Percentiles rank a stretch among this genome's conserved stretches.
Evolutionary conservation across 2,797 vertebrate species (phyloP).

Genomic region (Cossypha caffra): DNA sequence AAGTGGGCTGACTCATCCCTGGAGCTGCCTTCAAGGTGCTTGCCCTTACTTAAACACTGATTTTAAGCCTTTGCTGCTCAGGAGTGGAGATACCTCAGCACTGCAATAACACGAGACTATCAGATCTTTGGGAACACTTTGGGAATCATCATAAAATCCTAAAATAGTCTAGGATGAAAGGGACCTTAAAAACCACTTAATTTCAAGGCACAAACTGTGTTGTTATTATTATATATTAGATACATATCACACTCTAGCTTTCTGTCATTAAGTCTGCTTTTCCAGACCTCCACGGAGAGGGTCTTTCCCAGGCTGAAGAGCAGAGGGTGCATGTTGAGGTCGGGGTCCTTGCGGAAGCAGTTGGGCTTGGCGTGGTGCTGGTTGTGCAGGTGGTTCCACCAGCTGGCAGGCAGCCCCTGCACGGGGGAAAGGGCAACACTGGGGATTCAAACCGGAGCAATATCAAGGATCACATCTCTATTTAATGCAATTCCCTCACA

Average conservation of each 20-base stretch:
- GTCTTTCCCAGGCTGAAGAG: constrained; percentile 80
- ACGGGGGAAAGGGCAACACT: not conserved
- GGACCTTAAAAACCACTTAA: not conserved
- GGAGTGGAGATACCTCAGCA: not conserved
- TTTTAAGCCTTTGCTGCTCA: not conserved
- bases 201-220: not conserved
- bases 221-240: not conserved
- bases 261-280: not conserved
- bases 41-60: not conserved
- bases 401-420: constrained; percentile 79
- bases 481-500: not conserved
- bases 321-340: constrained; percentile 83
- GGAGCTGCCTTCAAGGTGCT: not conserved
- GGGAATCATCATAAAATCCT: not conserved
- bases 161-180: not conserved
- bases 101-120: not conserved
- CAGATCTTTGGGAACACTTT: not conserved
- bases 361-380: constrained; percentile 87
- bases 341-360: constrained; percentile 83
- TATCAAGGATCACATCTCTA: not conserved
- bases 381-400: constrained; percentile 85
- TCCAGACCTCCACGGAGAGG: constrained; percentile 75
- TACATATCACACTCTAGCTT: not conserved
- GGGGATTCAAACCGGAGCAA: fast-evolving
- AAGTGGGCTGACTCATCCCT: not conserved